A percentile compares a stretch with the other conserved stretches of the same genome.
Conservation (phyloP, 2,113 vertebrate genomes). For the Siphamia tubifer region DNA sequence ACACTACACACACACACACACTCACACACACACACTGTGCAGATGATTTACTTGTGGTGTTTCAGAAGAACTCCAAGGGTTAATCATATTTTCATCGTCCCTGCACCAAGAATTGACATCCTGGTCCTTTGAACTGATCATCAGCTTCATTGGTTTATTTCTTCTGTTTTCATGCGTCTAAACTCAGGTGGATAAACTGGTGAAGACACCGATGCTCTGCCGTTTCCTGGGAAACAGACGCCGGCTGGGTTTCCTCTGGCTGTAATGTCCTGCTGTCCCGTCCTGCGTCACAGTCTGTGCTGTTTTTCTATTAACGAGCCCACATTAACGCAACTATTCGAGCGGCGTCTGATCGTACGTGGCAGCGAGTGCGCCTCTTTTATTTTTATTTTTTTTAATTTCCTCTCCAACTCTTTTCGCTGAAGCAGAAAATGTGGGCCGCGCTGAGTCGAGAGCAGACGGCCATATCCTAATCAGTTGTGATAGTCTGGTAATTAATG, state of each 20-base stretch:
- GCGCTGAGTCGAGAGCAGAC: slow-evolving; percentile 60
- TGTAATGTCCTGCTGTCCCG: slow-evolving; percentile 37
- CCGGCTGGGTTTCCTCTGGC: background rate
- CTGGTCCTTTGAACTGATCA: too few relatives aligned
- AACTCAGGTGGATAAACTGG: too few relatives aligned
- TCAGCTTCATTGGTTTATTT: too few relatives aligned
- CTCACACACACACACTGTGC: too few relatives aligned
- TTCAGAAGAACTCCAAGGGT: too few relatives aligned
- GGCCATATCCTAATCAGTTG: slow-evolving; percentile 73
- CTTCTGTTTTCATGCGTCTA: too few relatives aligned
- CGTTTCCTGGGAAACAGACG: background rate
- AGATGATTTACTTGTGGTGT: too few relatives aligned
- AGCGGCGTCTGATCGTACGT: slow-evolving; percentile 38
- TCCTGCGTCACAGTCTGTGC: slow-evolving; percentile 25
- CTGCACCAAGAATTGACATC: too few relatives aligned
- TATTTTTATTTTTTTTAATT: slow-evolving; percentile 16
- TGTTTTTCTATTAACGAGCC: slow-evolving; percentile 28
- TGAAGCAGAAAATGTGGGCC: slow-evolving; percentile 69
- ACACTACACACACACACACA: too few relatives aligned
- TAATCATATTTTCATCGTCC: too few relatives aligned
- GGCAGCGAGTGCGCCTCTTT: slow-evolving; percentile 29
- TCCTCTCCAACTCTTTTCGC: slow-evolving; percentile 25
- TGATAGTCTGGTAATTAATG: slow-evolving; percentile 78
- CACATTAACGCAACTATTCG: slow-evolving; percentile 28
- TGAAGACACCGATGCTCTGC: too few relatives aligned